Percentiles rank a stretch among this genome's conserved stretches.
phyloP scores from a whole-genome alignment of 2,888 invertebrate species.

The Hybos culiciformis region DNA sequence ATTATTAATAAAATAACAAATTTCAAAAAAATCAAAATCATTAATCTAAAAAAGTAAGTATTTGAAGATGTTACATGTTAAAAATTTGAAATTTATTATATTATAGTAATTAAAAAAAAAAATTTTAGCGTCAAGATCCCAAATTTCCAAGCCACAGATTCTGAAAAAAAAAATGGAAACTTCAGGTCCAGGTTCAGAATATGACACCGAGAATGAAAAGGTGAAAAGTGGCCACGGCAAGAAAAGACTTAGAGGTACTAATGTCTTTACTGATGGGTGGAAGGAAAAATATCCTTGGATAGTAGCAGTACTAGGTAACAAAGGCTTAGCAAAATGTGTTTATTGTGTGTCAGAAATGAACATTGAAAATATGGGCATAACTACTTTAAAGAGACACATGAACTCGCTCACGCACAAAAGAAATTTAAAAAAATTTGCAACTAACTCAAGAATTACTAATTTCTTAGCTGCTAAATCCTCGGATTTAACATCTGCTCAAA shows the following conservation, averaged over 20 bases:
- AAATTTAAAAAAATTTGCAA: not conserved
- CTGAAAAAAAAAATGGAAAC: no score
- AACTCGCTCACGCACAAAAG: not conserved
- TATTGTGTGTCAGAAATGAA: not conserved
- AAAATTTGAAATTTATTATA: no score
- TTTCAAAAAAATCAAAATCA: no score
- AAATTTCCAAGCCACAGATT: no score
- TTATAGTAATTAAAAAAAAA: no score
- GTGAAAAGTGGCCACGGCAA: not conserved
- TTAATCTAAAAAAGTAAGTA: no score
- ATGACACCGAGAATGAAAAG: slow-evolving; percentile 1
- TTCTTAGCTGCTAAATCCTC: not conserved
- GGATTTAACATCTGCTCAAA: not conserved
- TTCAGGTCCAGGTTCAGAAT: no score
- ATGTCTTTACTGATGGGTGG: not conserved
- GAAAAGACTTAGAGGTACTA: not conserved
- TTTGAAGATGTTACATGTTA: no score
- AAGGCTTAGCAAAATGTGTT: not conserved
- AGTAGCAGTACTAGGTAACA: not conserved
- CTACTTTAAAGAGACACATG: not conserved
- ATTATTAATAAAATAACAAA: no score
- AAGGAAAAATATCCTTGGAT: not conserved
- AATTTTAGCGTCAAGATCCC: no score
- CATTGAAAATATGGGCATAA: not conserved
- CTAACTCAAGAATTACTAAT: not conserved